Evolutionary conservation across 2,797 vertebrate species (phyloP).

Genomic region (Hoplostethus mediterraneus): DNA sequence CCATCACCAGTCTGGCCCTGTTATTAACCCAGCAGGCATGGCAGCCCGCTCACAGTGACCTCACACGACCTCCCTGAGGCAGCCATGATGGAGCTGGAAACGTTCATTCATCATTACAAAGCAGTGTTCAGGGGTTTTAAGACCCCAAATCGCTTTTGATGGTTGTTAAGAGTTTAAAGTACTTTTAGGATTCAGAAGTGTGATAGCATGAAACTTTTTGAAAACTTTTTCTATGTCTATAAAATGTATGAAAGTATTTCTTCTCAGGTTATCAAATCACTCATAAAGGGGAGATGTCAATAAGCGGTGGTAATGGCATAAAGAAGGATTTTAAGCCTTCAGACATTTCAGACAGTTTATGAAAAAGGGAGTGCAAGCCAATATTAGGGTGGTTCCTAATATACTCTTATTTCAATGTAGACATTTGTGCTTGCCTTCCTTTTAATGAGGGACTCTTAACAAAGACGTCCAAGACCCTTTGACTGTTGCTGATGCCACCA

Average conservation of each 20-base stretch:
- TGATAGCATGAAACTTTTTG: not conserved
- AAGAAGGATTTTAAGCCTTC: not conserved
- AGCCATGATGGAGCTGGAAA: constrained; percentile 42
- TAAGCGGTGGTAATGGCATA: not conserved
- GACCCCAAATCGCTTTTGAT: not conserved
- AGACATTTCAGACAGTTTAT: not conserved
- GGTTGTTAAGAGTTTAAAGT: not conserved
- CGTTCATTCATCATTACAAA: constrained; percentile 45
- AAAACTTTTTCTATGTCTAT: not conserved
- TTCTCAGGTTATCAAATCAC: not conserved
- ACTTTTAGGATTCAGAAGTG: not conserved
- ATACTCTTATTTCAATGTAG: not conserved
- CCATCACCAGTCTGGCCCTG: constrained; percentile 73
- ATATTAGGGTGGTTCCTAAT: too few relatives aligned
- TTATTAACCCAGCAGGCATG: constrained; percentile 76
- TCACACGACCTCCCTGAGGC: constrained; percentile 66
- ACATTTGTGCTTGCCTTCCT: not conserved
- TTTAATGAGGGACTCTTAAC: constrained; percentile 4
- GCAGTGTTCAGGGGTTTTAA: not conserved
- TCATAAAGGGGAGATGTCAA: not conserved
- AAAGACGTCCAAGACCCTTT: constrained; percentile 26
- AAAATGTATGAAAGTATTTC: not conserved
- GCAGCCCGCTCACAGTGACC: constrained; percentile 66
- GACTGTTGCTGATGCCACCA: constrained; percentile 14
- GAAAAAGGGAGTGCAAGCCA: not conserved